Base-by-base conservation (phyloP, 2,797 vertebrate species). In the Lophius americanus region DNA sequence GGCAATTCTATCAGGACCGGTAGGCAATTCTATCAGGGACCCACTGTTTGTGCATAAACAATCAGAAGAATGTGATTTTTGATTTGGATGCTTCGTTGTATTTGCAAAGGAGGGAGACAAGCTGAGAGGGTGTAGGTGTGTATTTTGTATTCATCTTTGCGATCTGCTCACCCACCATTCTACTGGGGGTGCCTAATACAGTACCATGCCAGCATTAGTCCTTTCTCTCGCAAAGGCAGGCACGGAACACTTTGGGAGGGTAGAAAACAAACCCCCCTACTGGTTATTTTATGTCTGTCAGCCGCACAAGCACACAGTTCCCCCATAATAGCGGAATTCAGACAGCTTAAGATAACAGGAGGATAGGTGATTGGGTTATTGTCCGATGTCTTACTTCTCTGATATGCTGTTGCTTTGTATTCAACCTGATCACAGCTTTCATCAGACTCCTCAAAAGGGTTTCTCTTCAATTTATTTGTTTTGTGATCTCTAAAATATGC, bases 61-160 rank as follows among this genome's bases (percentile, higher is more conserved):
- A 91, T 92, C 92, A 92, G 87, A 89, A 87, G 92, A 91, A 90
- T 93, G 92, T 91, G 92, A 93, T 93, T 93, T 92, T 91, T 92
- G 92, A 92, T 92, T 93, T 93, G 90, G 89, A 93, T 91, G 90
- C 89, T 78, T 89, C 74, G 75, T 88, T 83, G 88, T 90, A 90
- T 91, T 91, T 92, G 91, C 86, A 87, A 81, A 87, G 85, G 89
- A 90, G 85, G 85, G 90, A 88, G 84, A 86, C 66, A 75, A 86
- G 88, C 86, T 74, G 83, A 83, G 88, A 84, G 86, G 89, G 88
- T 92, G 90, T 93, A 90, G 88, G 88, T 92, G 88, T 91, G 90
- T 91, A 84, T 90, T 92, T 92, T 91, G 91, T 92, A 91, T 92
- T 92, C 91, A 93, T 92, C 91, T 91, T 90, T 89, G 88, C 88